These are phyloP conservation scores for Carlito syrichta DNA, from an alignment of 2,113 vertebrate species.

Conservation along the genomic window DNA sequence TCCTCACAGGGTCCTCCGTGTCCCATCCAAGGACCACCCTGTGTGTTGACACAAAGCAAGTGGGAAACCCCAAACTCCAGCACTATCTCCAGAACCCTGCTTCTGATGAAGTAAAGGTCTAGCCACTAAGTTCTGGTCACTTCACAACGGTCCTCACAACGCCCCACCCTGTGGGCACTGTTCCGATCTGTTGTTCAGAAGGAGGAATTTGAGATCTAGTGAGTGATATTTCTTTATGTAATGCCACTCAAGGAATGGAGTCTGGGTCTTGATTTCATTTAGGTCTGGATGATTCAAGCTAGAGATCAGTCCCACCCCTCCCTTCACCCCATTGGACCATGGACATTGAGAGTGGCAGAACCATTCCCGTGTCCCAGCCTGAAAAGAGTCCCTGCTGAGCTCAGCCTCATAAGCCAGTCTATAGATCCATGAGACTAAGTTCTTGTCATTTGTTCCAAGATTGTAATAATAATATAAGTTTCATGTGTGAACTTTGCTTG, in stretches of 20 bases:
- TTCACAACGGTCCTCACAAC: rapidly evolving
- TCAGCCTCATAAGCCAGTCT: not conserved
- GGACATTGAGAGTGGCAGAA: no score
- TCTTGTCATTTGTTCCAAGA: not conserved
- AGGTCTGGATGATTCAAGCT: not conserved
- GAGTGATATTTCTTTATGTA: not conserved
- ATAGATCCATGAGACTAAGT: not conserved
- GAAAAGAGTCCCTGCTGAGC: not conserved
- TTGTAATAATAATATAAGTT: no score
- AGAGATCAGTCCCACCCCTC: rapidly evolving
- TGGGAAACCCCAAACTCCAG: not conserved
- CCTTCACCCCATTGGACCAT: no score
- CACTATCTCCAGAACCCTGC: rapidly evolving
- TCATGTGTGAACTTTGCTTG: not conserved
- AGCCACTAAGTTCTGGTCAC: rapidly evolving
- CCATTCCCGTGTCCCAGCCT: rapidly evolving
- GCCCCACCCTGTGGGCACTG: rapidly evolving
- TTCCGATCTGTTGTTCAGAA: no score
- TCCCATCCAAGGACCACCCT: rapidly evolving
- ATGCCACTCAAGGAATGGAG: rapidly evolving
- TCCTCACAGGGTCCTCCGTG: rapidly evolving
- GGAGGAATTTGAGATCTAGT: not conserved
- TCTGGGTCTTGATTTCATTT: not conserved
- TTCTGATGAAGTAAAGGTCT: no score
- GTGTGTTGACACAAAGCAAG: rapidly evolving